These are phyloP conservation scores for Ammodramus savannarum DNA, from an alignment of 2,113 vertebrate species.

Conservation along the genomic window DNA sequence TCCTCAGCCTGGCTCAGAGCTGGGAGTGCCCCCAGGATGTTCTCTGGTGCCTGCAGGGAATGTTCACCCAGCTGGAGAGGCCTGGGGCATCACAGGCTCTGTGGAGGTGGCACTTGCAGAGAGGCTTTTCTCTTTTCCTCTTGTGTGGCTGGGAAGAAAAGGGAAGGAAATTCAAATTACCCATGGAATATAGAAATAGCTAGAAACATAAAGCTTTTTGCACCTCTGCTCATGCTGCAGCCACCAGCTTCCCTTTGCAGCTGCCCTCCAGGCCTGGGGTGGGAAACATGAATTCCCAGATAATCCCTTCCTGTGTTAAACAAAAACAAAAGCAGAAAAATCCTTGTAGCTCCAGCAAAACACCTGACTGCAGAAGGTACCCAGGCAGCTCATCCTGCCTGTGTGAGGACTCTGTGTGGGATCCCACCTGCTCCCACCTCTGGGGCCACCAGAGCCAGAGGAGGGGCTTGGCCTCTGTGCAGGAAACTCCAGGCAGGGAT, in stretches of 20 bases:
- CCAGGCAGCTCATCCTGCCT: neutral
- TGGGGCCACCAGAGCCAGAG: neutral
- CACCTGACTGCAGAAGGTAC: neutral
- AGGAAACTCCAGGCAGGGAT: neutral
- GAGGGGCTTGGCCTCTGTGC: neutral
- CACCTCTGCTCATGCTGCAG: neutral
- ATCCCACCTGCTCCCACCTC: neutral
- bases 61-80: neutral
- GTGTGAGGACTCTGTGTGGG: neutral
- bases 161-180: neutral
- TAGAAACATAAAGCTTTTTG: neutral
- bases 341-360: neutral
- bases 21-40: neutral
- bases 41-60: neutral
- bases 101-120: neutral
- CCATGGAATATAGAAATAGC: neutral
- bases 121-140: neutral
- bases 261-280: neutral
- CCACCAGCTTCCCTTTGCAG: neutral
- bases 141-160: neutral
- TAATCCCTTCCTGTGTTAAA: neutral
- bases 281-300: neutral
- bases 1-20: neutral
- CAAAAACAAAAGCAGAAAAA: neutral
- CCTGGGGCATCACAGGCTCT: accelerated